Base-by-base conservation (phyloP, 2,113 vertebrate species). In the mouse (Mus musculus) region DNA sequence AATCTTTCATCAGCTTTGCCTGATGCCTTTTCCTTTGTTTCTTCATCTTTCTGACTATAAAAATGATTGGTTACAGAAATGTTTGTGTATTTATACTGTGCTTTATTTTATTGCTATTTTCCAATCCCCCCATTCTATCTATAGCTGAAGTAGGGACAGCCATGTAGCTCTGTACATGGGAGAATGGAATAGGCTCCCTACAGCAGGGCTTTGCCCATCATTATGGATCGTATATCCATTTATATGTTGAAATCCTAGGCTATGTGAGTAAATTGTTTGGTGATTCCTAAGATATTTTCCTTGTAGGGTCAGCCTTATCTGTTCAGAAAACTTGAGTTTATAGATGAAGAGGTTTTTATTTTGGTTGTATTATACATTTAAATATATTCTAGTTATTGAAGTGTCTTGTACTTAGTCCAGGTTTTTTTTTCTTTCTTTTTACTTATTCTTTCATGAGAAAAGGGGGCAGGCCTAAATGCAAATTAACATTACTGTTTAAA, bases 401-500 rank as follows among this genome's bases (percentile, higher is more conserved):
- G 63, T 95, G 97, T 97, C 95, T 94, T 94, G 80, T 95, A 97
- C 94, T 98, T 98, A 97, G 98, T 98, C 97, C 82, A 96, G 93
- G 33, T 84, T 73, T 52, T 49, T 33, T 30, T 71, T 69, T 36
- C 22, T 22, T 24, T 42, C 96, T 95, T 98, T 98, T 98, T 96
- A 96, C 98, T 98, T 97, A 98, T 98, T 98, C 97, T 98, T 98
- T 96, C 97, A 96, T 12, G 52, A 82, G 91, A 98, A 96, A 97
- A 98, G 94, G 97, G 98, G 97, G 96, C 93, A 98, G 98, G 97
- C 98, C 98, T 99, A 99, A 99, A 99, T 99, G 98, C 98, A 99
- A 99, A 99, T 99, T 98, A 98, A 98, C 98, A 98, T 98, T 98
- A 98, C 98, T 99, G 98, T 99, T 99, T 99, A 99, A 99, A 99